Percentiles rank a stretch among this genome's conserved stretches.
Conservation (phyloP, 2,888 invertebrate genomes). For the Conistra vaccinii region DNA sequence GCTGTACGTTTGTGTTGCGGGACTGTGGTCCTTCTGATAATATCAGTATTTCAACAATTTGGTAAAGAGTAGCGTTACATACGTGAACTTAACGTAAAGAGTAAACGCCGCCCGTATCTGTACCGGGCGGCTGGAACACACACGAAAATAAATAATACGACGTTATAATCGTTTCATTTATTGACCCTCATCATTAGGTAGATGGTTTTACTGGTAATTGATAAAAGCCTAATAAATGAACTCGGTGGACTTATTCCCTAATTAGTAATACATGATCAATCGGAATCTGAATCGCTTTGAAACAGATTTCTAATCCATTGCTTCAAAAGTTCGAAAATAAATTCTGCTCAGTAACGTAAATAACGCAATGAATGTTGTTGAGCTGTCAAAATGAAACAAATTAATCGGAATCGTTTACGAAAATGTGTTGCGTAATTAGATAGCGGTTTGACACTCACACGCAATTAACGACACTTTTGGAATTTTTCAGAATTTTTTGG, state of each 20-base stretch:
- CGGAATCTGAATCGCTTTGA: no score
- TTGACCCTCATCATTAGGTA: constrained; percentile 20
- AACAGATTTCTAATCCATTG: no score
- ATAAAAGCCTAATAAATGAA: not conserved
- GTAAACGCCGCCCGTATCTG: constrained; percentile 83
- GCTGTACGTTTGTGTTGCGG: constrained; percentile 87
- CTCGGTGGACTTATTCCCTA: not conserved
- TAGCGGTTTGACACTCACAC: no score
- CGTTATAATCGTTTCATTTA: constrained; percentile 84
- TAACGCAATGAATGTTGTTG: no score
- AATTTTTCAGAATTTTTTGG: no score
- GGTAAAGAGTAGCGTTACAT: constrained; percentile 87
- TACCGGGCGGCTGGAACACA: constrained; percentile 88
- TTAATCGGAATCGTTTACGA: no score
- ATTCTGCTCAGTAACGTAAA: no score
- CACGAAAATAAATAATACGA: constrained; percentile 90
- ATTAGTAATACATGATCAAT: no score
- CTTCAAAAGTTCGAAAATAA: no score
- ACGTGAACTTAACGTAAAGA: constrained; percentile 86
- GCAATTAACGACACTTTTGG: no score
- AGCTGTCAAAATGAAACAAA: no score
- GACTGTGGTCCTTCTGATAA: constrained; percentile 83
- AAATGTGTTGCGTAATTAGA: no score
- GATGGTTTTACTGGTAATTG: not conserved
- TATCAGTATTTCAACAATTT: constrained; percentile 90